Percentiles rank a stretch among this genome's conserved stretches.
Conservation (phyloP, 1,140 invertebrate genomes). For the Tetramorium simillimum region DNA sequence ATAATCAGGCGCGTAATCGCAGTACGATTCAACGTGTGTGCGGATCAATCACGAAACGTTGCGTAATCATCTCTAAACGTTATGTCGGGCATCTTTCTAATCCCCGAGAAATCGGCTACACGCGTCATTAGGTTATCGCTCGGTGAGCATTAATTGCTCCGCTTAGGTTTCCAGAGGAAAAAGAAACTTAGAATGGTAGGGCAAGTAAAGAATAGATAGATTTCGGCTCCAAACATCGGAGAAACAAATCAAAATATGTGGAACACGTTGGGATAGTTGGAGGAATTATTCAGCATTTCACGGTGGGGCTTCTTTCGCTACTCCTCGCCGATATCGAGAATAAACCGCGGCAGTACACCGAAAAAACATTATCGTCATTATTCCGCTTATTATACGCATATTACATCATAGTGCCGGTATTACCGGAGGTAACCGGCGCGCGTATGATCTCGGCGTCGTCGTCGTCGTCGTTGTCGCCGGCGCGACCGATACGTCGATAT, state of each 20-base stretch:
- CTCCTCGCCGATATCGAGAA: neutral
- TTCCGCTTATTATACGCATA: slow-evolving; percentile 6
- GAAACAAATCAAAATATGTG: neutral
- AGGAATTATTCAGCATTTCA: neutral
- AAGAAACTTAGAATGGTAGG: neutral
- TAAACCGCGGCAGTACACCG: neutral
- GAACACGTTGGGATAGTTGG: neutral
- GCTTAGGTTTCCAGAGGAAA: neutral
- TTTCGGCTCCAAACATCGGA: neutral
- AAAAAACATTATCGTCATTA: slow-evolving; percentile 11
- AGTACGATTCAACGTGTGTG: neutral
- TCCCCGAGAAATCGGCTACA: slow-evolving; percentile 44
- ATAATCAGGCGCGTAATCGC: slow-evolving; percentile 35
- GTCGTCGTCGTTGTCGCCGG: neutral
- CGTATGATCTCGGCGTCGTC: too few species aligned
- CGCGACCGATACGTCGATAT: slow-evolving; percentile 51
- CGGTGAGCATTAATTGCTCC: slow-evolving; percentile 56
- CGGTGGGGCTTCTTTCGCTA: neutral
- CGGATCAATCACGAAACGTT: slow-evolving; percentile 8
- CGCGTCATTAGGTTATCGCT: neutral
- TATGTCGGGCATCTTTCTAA: slow-evolving; percentile 10
- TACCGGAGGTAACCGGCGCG: neutral
- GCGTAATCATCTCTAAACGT: slow-evolving; percentile 34
- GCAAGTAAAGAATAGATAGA: neutral
- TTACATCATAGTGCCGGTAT: neutral